Conservation (phyloP, 2,113 vertebrate species). For the Phylloscopus whistleri region DNA sequence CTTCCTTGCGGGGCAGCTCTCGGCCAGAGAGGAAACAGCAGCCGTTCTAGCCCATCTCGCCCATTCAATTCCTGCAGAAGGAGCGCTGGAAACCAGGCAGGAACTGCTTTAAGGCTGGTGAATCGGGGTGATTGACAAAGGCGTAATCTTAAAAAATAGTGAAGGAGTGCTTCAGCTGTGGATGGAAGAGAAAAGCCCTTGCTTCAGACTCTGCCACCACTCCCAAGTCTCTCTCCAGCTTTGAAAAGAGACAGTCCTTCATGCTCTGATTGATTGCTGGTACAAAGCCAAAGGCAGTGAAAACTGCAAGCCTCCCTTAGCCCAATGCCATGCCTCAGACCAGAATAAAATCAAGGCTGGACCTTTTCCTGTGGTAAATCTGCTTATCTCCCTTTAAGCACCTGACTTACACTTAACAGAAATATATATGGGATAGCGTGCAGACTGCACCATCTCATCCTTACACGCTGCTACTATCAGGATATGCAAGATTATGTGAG, state of each 20-base stretch:
- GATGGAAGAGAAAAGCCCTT: background rate
- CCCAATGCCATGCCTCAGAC: background rate
- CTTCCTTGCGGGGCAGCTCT: background rate
- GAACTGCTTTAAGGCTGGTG: background rate
- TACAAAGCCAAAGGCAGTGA: background rate
- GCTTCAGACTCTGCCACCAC: background rate
- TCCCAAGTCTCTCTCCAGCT: background rate
- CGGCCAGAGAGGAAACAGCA: background rate
- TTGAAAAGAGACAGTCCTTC: background rate
- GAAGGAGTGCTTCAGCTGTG: background rate
- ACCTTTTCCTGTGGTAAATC: background rate
- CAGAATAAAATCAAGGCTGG: background rate
- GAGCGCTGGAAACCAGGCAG: background rate
- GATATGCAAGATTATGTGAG: background rate
- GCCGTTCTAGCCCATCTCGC: background rate
- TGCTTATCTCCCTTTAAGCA: background rate
- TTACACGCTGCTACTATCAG: background rate
- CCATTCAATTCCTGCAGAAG: background rate
- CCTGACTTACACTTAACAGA: background rate
- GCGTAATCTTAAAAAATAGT: accelerated
- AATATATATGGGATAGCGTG: background rate
- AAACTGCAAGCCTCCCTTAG: background rate
- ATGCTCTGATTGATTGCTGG: background rate
- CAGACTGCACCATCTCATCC: background rate
- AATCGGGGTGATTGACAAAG: background rate